Evolutionary conservation across 2,888 invertebrate species (phyloP).

Genomic region (Phorcus lineatus): DNA sequence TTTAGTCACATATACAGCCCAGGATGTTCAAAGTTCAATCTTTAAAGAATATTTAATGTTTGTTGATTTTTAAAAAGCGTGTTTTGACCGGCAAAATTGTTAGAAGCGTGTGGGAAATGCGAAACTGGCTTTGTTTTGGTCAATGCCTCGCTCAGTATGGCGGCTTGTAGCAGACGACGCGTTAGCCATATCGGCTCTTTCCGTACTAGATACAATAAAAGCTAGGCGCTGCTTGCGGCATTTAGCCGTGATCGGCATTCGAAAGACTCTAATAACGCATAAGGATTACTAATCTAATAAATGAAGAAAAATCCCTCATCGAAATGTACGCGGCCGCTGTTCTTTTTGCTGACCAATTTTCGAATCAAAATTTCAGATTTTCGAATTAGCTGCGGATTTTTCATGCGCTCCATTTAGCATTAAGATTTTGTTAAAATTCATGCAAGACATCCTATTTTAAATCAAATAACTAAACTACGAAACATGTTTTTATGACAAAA

Average conservation of each 20-base stretch:
- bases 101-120: background rate
- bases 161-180: slow-evolving; percentile 28
- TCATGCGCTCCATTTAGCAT: background rate
- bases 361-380: slow-evolving; percentile 22
- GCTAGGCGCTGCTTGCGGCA: slow-evolving; percentile 5
- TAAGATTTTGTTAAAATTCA: background rate
- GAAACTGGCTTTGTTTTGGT: slow-evolving; percentile 16
- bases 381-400: slow-evolving; percentile 16
- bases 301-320: slow-evolving; percentile 22
- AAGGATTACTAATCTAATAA: slow-evolving; percentile 26
- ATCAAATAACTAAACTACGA: background rate
- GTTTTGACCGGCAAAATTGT: background rate
- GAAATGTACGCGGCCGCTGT: slow-evolving; percentile 4
- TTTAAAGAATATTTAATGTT: background rate
- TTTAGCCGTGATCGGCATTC: slow-evolving; percentile 28
- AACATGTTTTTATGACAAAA: background rate
- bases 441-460: background rate
- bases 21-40: too few relatives aligned
- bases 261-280: slow-evolving; percentile 20
- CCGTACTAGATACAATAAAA: slow-evolving; percentile 25
- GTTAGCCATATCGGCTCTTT: background rate
- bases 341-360: slow-evolving; percentile 19
- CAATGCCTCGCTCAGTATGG: slow-evolving; percentile 19
- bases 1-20: too few relatives aligned
- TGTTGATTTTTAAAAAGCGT: background rate